Evolutionary conservation across 1,140 invertebrate species (phyloP).

Genomic region (Dendroctonus valens): DNA sequence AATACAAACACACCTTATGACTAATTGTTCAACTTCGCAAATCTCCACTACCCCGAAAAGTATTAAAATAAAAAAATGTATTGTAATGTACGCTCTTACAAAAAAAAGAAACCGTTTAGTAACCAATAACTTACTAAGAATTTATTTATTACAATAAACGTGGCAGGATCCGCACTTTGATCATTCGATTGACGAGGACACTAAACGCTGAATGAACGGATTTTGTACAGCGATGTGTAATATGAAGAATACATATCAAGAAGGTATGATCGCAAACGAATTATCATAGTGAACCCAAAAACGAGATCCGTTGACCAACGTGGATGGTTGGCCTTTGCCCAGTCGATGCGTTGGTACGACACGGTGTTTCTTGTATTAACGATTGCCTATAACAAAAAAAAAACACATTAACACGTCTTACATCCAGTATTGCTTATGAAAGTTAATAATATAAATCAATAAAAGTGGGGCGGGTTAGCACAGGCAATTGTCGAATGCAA

Average conservation of each 20-base stretch:
- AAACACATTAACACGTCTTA: slow-evolving; percentile 3
- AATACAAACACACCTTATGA: slow-evolving; percentile 24
- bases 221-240: neutral
- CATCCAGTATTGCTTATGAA: neutral
- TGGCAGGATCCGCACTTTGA: neutral
- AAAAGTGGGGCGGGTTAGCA: neutral
- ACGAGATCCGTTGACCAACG: slow-evolving; percentile 34
- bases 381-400: slow-evolving; percentile 49
- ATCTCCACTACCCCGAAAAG: no score
- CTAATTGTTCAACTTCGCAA: neutral
- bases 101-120: neutral
- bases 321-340: slow-evolving; percentile 40
- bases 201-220: neutral
- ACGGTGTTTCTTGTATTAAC: slow-evolving; percentile 43
- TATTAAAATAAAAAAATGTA: no score
- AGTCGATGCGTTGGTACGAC: slow-evolving; percentile 40
- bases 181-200: neutral
- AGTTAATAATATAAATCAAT: neutral
- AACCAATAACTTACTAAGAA: neutral
- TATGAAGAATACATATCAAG: slow-evolving; percentile 1
- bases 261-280: slow-evolving; percentile 1
- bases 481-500: neutral
- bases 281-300: slow-evolving; percentile 13
- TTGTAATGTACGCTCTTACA: neutral
- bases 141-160: neutral